Evolutionary conservation across 2,888 invertebrate genomes (phyloP), one percentile per base, ranked within the genome.

Genomic region (Eupithecia pulchellata): DNA sequence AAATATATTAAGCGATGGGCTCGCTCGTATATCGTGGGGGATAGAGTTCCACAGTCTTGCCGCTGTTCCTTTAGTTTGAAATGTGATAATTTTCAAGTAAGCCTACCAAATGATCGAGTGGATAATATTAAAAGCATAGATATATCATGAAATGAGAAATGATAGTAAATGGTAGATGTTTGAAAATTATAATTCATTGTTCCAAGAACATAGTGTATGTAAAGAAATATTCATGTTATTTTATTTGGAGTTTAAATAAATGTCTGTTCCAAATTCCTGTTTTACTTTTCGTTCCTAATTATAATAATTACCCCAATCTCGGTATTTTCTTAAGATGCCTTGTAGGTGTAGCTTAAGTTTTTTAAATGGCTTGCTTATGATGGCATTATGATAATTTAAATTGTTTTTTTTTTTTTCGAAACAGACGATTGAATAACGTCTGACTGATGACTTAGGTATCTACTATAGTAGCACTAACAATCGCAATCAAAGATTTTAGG

Each of bases 211-310:
- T 73, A 72, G 68, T 72, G 73, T 76, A 81, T 81, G 77, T 83
- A 82, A 83, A 82, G 62, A 84, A 82, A 81, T 85, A 84, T 82
- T 78, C 78, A 81, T 92, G 92, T 93, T 93, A 89, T 89, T 90
- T 91, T 91, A 84, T 89, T 86, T 89, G 89, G 92, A 85, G 88
- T 92, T 91, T 91, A 90, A 93, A 93, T 94, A 93, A 93, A 93
- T 93, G 93, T 93, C 89, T 92, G 93, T 93, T 93, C 89, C 86
- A 83, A 86, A 83, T 74, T 68, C n/a, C 71, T 72, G 72, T 76
- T 63, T 86, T 86, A 89, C 86, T 79, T n/a, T 17, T 30, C 52
- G 20, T 60, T 20, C 32, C 11, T 32, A 58, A 17, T 29, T 17
- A 8, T 58, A 1, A 30, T 58, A 29, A 27, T 60, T 57, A 32